Conservation (phyloP, 2,113 vertebrate genomes). For the Origma solitaria region DNA sequence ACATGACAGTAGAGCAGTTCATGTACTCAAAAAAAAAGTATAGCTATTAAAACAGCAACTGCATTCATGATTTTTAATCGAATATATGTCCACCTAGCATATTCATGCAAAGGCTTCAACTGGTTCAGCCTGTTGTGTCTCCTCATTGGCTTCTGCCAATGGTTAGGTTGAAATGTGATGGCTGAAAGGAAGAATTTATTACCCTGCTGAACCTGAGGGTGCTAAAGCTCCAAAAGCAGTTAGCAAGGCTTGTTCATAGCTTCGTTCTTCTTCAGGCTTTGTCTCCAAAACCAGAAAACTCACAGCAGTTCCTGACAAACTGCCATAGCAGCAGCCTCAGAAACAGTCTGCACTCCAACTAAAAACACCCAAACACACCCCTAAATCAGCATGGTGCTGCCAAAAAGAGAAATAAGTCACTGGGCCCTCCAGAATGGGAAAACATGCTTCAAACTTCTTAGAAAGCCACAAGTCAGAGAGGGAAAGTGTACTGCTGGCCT, state of each 20-base stretch:
- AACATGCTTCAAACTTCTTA: neutral
- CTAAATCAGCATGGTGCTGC: neutral
- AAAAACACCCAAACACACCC: neutral
- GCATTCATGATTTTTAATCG: neutral
- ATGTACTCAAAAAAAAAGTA: accelerated
- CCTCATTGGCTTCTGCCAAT: neutral
- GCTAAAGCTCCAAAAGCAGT: neutral
- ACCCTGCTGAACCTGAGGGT: neutral
- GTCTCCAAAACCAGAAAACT: neutral
- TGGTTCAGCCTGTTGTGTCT: neutral
- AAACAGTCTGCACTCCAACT: neutral
- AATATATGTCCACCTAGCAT: neutral
- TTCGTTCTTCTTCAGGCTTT: neutral
- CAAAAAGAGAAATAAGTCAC: neutral
- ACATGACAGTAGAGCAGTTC: neutral
- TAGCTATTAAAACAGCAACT: neutral
- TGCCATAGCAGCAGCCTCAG: neutral
- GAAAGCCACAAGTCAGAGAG: neutral
- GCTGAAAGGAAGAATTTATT: neutral
- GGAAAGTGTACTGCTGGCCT: neutral
- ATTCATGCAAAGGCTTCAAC: accelerated
- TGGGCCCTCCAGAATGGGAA: neutral
- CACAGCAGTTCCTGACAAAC: neutral
- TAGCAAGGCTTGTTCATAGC: neutral
- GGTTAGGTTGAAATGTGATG: neutral